phyloP scores from a whole-genome alignment of 2,888 invertebrate genomes.

The Imbricaverruca yamaguchii region DNA sequence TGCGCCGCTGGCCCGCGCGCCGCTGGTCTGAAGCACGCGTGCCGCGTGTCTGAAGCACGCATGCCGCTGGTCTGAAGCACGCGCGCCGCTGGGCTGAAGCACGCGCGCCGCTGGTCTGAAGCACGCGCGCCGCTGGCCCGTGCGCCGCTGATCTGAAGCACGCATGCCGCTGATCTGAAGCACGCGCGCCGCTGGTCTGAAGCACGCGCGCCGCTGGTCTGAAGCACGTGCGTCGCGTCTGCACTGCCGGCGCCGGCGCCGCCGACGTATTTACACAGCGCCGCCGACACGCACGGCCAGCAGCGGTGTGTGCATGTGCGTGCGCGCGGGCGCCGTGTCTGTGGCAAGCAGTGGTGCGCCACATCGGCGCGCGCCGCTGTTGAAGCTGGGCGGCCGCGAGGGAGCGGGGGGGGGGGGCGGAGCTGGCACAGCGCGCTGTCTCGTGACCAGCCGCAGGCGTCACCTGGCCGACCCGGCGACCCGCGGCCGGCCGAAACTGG shows the following conservation, averaged over 20 bases:
- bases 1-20: too few relatives aligned
- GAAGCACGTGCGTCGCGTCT: neutral
- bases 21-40: neutral
- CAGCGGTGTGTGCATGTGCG: neutral
- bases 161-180: neutral
- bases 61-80: neutral
- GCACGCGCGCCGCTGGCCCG: too few relatives aligned
- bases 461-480: too few relatives aligned
- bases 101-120: too few relatives aligned
- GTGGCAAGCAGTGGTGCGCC: conserved; percentile 3
- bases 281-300: too few relatives aligned
- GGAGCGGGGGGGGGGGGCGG: too few relatives aligned
- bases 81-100: too few relatives aligned
- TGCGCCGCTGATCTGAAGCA: neutral
- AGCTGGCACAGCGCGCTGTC: too few relatives aligned
- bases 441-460: too few relatives aligned
- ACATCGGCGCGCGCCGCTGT: neutral
- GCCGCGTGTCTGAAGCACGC: too few relatives aligned
- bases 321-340: neutral
- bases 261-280: neutral
- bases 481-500: too few relatives aligned
- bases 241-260: neutral
- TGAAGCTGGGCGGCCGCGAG: too few relatives aligned
- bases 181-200: neutral
- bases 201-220: neutral